Base-by-base conservation (phyloP, 2,888 invertebrate species). In the Cecidostiba fungosa region DNA sequence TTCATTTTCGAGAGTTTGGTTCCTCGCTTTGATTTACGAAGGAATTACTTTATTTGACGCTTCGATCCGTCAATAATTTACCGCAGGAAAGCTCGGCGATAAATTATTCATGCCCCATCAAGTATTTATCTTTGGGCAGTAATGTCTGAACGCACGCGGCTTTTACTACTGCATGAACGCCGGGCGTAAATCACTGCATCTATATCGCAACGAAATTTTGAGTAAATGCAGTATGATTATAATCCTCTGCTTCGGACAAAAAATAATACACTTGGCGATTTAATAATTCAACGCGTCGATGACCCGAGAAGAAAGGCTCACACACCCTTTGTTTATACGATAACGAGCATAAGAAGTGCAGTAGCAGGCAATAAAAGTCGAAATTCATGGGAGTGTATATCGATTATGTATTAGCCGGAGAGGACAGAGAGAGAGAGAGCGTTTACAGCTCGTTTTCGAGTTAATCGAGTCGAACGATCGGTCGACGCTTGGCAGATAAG, bases 401-500 rank as follows among this genome's bases (percentile, higher is more conserved):
- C 80, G 80, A 80, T 85, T 85, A 80, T 77, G 76, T 78, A 85
- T 85, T 85, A 85, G 84, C 47, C 10, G 47, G 3, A 36, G 54
- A 29, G 26, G 73, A 59, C 59, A 43, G 29, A 26, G 23, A 43
- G 78, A n/a, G 77, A 43, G 29, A 26, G 23, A 43, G 78, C 29
- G 77, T 82, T 82, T 82, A 82, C 72, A 43, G 84, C 70, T 59
- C 77, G 83, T 77, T 83, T 59, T 83, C 83, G 43, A 77, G 77
- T 78, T 84, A 84, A 84, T 84, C 84, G 84, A 78, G 84, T 78
- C 78, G 77, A 72, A 78, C 78, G 83, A 83, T 82, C 50, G 77
- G 39, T 23, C 66, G 50, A 62, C 32, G 32, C 39, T 23, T 47
- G 1, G 8, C 66, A 16, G 82, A 76, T 74, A 82, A 72, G 69